A percentile compares a stretch with the other conserved stretches of the same genome.
Evolutionary conservation across 1,140 invertebrate species (phyloP).

Genomic region (Leptonema lineaticorne): DNA sequence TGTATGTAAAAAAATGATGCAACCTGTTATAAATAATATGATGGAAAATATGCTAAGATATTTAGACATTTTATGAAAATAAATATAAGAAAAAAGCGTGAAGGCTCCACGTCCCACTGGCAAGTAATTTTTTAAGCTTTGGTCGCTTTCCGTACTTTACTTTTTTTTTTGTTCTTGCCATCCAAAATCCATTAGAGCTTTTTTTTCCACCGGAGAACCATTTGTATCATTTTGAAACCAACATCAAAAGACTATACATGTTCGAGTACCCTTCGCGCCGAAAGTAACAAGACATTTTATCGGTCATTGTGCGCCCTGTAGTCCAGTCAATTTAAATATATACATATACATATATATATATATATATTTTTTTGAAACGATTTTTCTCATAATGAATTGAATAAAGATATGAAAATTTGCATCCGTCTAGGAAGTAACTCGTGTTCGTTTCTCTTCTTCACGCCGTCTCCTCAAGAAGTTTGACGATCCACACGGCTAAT

Average conservation of each 20-base stretch:
- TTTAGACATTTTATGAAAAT: background rate
- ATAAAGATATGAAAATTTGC: too few species aligned
- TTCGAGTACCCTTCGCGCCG: background rate
- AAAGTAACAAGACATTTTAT: background rate
- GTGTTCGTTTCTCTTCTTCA: too few species aligned
- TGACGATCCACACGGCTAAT: too few species aligned
- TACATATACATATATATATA: too few species aligned
- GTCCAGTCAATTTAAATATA: too few species aligned
- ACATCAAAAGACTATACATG: background rate
- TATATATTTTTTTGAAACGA: too few species aligned
- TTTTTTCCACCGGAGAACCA: slow-evolving; percentile 15
- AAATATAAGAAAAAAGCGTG: background rate
- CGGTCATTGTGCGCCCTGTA: background rate
- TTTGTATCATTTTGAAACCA: slow-evolving; percentile 10
- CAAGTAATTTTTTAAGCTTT: slow-evolving; percentile 31
- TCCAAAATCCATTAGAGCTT: slow-evolving; percentile 16
- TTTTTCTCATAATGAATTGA: too few species aligned
- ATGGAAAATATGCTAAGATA: background rate
- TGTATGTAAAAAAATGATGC: too few species aligned
- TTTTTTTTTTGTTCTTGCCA: slow-evolving; percentile 18
- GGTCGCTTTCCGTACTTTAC: slow-evolving; percentile 13
- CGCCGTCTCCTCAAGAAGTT: too few species aligned
- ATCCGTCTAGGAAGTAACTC: too few species aligned
- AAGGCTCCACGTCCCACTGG: slow-evolving; percentile 30
- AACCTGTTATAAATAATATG: too few species aligned